Evolutionary conservation across 1,140 invertebrate genomes (phyloP).

Genomic region (Drepana arcuata): DNA sequence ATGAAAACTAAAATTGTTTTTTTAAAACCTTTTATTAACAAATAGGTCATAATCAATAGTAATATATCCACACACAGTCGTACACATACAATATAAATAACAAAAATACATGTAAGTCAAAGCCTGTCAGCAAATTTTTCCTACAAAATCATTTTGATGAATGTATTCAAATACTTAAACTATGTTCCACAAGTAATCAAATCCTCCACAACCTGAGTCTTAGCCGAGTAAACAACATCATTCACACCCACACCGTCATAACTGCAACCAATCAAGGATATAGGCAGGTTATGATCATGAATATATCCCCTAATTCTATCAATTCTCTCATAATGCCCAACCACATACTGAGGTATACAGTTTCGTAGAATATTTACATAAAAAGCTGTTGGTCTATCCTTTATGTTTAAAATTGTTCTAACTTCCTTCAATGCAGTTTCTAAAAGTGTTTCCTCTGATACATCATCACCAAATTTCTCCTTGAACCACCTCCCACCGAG

Average conservation of each 20-base stretch:
- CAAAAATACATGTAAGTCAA: no score
- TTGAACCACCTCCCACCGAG: constrained; percentile 93
- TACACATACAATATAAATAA: no score
- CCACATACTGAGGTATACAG: constrained; percentile 94
- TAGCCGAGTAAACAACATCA: constrained; percentile 91
- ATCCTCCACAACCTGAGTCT: constrained; percentile 74
- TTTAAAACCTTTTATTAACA: no score
- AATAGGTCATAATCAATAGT: no score
- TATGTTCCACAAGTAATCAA: no score
- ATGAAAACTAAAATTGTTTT: no score
- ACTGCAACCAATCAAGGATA: constrained; percentile 88
- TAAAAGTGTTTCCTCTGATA: constrained; percentile 76
- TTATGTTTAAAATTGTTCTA: constrained; percentile 81
- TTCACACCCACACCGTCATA: constrained; percentile 93
- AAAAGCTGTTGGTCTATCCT: constrained; percentile 74
- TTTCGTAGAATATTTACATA: constrained; percentile 82
- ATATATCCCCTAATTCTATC: constrained; percentile 81
- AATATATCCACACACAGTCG: no score
- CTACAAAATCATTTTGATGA: no score
- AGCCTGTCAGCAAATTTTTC: no score
- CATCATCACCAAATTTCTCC: constrained; percentile 79
- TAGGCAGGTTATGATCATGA: constrained; percentile 77
- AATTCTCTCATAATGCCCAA: constrained; percentile 87
- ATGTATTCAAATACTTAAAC: no score
- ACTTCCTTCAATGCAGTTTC: constrained; percentile 80